Base-by-base conservation (phyloP, 37 sponge, comb jelly and placozoan genomes). In the Hormiphora californensis region DNA sequence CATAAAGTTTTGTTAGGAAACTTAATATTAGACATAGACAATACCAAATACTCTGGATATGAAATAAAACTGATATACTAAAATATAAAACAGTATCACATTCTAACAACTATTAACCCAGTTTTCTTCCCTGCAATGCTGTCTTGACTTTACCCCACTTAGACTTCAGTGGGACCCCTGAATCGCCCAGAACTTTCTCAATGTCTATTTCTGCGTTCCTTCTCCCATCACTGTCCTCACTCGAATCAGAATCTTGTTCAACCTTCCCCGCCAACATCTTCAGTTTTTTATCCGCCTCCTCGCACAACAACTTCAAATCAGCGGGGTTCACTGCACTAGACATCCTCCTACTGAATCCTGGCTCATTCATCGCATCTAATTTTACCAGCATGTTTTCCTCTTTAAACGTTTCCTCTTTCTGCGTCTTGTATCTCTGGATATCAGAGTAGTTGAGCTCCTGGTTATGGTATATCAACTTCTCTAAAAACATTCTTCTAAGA, bases 271-370 rank as follows among this genome's bases (percentile, higher is more conserved):
- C 9, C 53, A 49, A 17, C 61, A 57, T 57, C 67, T 34, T 35
- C 67, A 65, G 32, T 2, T 33, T 65, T 2, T 11, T 65, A 17
- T 65, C 28, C 37, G 35, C 34, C 9, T 65, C 67, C 37, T 65
- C 35, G 30, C 32, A 32, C 37, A 65, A 8, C 32, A 15, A 15
- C 67, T 33, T 21, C 32, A 65, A 3, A 32, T 65, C 67, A 32
- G 3, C 36, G 1, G 34, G 67, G 28, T 65, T 65, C 17, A 65
- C 67, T 34, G 67, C 67, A 65, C 67, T 65, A 17, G 67, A 65
- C 67, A 65, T 65, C 9, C 67, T 25, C 17, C 67, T 65, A 2
- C 11, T 28, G 28, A 65, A 65, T 36, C 37, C 37, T 3, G 67
- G 37, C 67, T 65, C 67, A 28, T 11, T 34, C 67, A 65, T 65